phyloP scores from a whole-genome alignment of 35 echinoderm and acorn worm species.

The Hemicentrotus pulcherrimus region DNA sequence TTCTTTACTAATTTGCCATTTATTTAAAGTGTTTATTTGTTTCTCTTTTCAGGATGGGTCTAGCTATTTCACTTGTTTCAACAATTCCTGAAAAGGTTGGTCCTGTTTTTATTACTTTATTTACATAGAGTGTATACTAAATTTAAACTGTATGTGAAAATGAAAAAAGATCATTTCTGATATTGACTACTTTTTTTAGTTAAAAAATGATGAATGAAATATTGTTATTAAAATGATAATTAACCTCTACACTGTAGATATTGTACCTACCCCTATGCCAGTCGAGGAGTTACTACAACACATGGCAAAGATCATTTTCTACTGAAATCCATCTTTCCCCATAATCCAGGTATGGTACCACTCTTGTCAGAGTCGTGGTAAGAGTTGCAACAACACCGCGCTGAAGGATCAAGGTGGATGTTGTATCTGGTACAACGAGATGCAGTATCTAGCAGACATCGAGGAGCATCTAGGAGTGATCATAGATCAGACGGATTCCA shows the following conservation, averaged over 20 bases:
- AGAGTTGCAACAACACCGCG: conserved; percentile 78
- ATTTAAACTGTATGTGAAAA: too few relatives aligned
- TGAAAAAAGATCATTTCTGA: too few relatives aligned
- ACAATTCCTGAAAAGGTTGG: conserved; percentile 88
- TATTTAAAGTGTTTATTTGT: neutral
- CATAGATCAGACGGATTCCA: conserved; percentile 73
- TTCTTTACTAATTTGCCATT: too few relatives aligned
- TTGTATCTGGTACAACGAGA: conserved; percentile 99
- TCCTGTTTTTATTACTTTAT: neutral
- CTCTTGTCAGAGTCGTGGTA: conserved; percentile 80
- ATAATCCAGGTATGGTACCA: conserved; percentile 89
- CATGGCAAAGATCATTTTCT: too few relatives aligned
- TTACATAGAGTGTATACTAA: too few relatives aligned
- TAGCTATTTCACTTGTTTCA: conserved; percentile 90
- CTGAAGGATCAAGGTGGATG: conserved; percentile 82
- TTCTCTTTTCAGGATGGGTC: conserved; percentile 82
- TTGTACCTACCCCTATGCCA: neutral
- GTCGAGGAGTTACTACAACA: neutral
- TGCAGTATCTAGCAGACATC: conserved; percentile 94
- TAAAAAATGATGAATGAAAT: too few relatives aligned
- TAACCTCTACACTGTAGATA: neutral
- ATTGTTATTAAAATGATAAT: too few relatives aligned
- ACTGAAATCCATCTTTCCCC: neutral
- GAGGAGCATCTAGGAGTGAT: conserved; percentile 94
- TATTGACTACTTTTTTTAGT: too few relatives aligned